phyloP scores from a whole-genome alignment of 2,113 vertebrate genomes.

The Chrysemys picta region DNA sequence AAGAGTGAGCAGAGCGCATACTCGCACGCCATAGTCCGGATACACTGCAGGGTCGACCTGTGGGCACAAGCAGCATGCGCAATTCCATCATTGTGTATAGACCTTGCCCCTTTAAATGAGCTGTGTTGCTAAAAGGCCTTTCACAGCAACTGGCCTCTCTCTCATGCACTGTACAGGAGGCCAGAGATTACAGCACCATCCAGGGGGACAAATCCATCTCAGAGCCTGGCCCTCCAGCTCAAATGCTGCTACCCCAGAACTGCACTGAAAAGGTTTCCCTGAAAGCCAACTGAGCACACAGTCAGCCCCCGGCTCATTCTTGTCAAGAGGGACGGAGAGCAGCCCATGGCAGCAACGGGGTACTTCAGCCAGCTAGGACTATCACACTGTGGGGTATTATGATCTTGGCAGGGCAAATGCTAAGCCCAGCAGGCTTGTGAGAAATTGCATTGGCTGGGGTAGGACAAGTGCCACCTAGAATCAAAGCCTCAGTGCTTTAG shows the following conservation, averaged over 20 bases:
- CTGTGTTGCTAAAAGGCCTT: background rate
- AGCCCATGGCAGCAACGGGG: background rate
- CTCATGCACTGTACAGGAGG: background rate
- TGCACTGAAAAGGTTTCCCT: background rate
- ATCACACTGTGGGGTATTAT: too few species aligned
- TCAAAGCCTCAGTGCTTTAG: background rate
- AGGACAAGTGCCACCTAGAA: background rate
- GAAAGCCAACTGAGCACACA: background rate
- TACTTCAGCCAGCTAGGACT: background rate
- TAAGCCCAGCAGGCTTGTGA: background rate
- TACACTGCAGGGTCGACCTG: conserved; percentile 94
- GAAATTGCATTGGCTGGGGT: background rate
- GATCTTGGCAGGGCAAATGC: background rate
- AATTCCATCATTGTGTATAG: background rate
- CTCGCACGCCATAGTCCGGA: conserved; percentile 94
- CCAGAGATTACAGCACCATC: background rate
- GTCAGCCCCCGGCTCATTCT: background rate
- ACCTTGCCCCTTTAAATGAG: background rate
- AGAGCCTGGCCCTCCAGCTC: background rate
- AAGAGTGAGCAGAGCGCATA: conserved; percentile 95
- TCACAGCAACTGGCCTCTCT: background rate
- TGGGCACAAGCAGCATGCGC: background rate
- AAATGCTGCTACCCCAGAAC: background rate
- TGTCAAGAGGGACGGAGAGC: background rate
- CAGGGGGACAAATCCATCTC: background rate